Percentiles rank a stretch among this genome's conserved stretches.
These are phyloP conservation scores for Triplophysa siluroides DNA, from an alignment of 2,113 vertebrate genomes.

Conservation along the genomic window DNA sequence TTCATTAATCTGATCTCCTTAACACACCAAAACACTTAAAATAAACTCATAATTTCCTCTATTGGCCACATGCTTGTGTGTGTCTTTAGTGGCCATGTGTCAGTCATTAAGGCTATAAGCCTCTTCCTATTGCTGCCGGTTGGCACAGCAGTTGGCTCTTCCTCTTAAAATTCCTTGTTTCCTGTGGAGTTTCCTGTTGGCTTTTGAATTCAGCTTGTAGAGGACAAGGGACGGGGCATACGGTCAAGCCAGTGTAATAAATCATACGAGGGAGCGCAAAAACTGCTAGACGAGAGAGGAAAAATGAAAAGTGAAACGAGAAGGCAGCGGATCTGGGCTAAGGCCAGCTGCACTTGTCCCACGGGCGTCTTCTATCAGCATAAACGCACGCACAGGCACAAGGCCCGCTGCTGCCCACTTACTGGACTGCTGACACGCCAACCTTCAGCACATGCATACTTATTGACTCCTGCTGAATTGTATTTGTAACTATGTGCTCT, in stretches of 20 bases:
- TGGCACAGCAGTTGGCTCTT: constrained; percentile 13
- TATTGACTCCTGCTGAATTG: constrained; percentile 7
- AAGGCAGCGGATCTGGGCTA: background rate
- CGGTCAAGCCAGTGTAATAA: constrained; percentile 5
- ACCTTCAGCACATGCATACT: background rate
- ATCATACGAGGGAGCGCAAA: constrained; percentile 1
- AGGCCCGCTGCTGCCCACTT: constrained; percentile 26
- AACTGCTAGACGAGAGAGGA: background rate
- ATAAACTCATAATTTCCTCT: constrained; percentile 33
- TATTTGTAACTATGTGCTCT: too few species aligned
- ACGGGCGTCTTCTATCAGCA: constrained; percentile 39
- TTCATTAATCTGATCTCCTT: too few species aligned
- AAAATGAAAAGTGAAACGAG: background rate
- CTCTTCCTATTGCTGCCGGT: constrained; percentile 46
- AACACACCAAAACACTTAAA: too few species aligned
- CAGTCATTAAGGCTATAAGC: constrained; percentile 26
- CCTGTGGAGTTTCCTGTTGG: constrained; percentile 22
- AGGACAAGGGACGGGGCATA: background rate
- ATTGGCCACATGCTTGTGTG: constrained; percentile 17
- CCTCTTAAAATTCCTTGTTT: constrained; percentile 11
- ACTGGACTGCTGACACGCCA: constrained; percentile 21
- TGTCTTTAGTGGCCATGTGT: background rate
- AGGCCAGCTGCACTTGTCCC: constrained; percentile 21
- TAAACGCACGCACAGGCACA: constrained; percentile 10
- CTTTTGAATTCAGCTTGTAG: background rate